Evolutionary conservation across 2,888 invertebrate species (phyloP).

Genomic region (Frankliniella intonsa): DNA sequence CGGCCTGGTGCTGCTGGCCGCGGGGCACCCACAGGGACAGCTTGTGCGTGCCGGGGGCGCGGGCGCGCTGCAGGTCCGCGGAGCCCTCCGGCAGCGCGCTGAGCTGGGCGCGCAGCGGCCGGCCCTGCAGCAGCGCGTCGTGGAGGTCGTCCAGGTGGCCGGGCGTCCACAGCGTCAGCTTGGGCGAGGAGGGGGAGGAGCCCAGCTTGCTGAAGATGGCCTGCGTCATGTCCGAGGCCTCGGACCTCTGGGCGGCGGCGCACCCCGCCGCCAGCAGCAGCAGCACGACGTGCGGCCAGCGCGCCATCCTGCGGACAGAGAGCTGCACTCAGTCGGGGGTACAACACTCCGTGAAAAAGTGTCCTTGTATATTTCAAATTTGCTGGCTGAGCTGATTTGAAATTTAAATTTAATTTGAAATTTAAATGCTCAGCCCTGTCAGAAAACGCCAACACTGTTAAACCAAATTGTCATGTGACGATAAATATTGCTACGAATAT

Average conservation of each 20-base stretch:
- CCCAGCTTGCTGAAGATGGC: background rate
- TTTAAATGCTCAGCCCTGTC: no score
- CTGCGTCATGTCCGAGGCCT: background rate
- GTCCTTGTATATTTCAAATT: no score
- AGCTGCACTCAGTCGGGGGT: background rate
- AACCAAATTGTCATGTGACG: no score
- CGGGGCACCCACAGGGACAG: slow-evolving; percentile 18
- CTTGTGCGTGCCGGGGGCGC: background rate
- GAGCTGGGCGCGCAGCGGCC: slow-evolving; percentile 4
- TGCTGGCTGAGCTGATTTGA: no score
- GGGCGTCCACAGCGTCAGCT: slow-evolving; percentile 20
- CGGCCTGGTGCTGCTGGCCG: background rate
- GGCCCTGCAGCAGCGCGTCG: slow-evolving; percentile 14
- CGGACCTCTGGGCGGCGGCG: background rate
- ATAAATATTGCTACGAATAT: no score
- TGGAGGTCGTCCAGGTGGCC: background rate
- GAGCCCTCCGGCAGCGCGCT: background rate
- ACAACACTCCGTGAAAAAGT: no score
- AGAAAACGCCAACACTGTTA: no score
- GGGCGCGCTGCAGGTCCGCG: background rate
- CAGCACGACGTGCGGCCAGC: background rate
- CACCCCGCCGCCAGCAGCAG: background rate
- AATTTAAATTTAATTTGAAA: no score
- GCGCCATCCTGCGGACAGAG: background rate
- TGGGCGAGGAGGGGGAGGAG: background rate